Conservation (phyloP, 2,113 vertebrate genomes). For the Odobenus rosmarus region DNA sequence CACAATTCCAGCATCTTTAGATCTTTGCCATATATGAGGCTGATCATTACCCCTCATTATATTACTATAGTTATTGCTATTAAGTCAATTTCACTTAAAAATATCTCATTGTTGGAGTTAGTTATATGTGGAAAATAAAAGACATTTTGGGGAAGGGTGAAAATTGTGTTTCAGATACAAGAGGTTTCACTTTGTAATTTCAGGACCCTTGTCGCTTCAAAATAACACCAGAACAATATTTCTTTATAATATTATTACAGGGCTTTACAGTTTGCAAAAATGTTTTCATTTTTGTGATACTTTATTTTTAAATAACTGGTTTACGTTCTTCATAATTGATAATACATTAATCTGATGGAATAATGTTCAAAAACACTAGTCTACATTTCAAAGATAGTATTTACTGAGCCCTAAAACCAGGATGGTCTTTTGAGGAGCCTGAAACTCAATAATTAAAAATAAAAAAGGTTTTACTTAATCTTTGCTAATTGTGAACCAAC, state of each 20-base stretch:
- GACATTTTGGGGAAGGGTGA: not conserved
- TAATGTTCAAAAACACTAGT: conserved; percentile 26
- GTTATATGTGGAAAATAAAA: not conserved
- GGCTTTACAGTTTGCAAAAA: conserved; percentile 28
- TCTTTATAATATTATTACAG: conserved; percentile 24
- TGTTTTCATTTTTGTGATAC: not conserved
- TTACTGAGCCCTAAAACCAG: not conserved
- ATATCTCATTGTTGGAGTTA: not conserved
- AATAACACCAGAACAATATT: conserved; percentile 23
- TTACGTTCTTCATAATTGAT: conserved; percentile 13
- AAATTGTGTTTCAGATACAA: conserved; percentile 56
- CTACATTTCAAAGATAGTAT: conserved; percentile 45
- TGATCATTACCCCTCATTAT: not conserved
- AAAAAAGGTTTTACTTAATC: conserved; percentile 22
- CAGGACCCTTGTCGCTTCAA: not conserved
- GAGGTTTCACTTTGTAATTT: conserved; percentile 39
- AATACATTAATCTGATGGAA: conserved; percentile 41
- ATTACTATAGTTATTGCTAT: conserved; percentile 36
- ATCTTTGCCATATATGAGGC: conserved; percentile 13
- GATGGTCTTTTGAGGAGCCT: conserved; percentile 20
- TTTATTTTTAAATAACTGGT: conserved; percentile 36
- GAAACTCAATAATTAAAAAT: conserved; percentile 47
- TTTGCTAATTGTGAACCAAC: conserved; percentile 25
- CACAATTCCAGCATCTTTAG: not conserved
- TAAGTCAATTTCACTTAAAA: conserved; percentile 40